Evolutionary conservation across 2,113 vertebrate species (phyloP), one percentile per base, ranked within the genome.

Genomic region (Xiphorhynchus elegans): DNA sequence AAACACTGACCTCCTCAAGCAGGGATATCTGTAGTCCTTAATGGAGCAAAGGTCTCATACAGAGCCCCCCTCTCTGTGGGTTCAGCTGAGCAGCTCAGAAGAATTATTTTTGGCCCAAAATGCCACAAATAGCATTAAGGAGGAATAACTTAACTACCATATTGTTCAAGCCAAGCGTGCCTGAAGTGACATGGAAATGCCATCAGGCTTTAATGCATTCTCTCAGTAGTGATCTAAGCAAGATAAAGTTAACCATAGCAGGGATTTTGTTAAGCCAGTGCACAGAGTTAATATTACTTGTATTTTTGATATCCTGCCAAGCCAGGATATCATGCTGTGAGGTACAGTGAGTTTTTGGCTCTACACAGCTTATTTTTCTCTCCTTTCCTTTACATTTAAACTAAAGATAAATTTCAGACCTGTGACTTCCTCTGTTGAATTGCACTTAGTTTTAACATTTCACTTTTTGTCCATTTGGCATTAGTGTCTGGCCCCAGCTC

Each of bases 181-280:
- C 18, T 31, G 63, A 87, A 82, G 88, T 55, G 91, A 95, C 93
- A 90, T 53, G 88, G 92, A 94, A 96, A 94, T 56, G 63, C 88
- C 89, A 92, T 96, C 90, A 89, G 86, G 64, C 55, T 94, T 93
- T 79, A 89, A 94, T 91, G 88, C 70, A 52, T 91, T 94, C 81
- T 76, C 83, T 83, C 67, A 80, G 85, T 46, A 76, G 79, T 59
- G 89, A 13, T 89, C 79, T 77, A 39, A 85, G 79, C 63, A 90
- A 92, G 88, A 87, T 70, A 37, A 95, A 93, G 79, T 67, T 83
- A 95, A 64, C 86, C 29, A 20, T 42, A 73, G 40, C 55, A 80
- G 10, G 2, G 56, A 90, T 96, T 96, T 76, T 84, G 91, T 76
- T 96, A 93, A 97, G 74, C 50, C 76, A 90, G 31, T 64, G 78